phyloP scores from a whole-genome alignment of 2,888 invertebrate species.

The Didymodactylos carnosus region DNA sequence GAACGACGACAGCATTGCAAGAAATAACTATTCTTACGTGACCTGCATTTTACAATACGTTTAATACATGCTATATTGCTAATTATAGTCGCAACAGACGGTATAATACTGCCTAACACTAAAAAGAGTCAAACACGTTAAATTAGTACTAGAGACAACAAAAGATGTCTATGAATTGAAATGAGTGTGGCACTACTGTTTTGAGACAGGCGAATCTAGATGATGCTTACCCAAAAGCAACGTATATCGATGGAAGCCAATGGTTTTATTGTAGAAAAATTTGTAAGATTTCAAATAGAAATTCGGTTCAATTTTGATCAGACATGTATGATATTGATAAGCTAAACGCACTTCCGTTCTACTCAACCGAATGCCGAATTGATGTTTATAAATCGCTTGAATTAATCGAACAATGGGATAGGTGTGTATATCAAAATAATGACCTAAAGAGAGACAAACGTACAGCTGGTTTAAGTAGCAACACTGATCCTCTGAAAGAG shows the following conservation, averaged over 20 bases:
- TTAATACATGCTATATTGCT: not conserved
- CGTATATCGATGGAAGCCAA: not conserved
- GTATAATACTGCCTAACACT: not conserved
- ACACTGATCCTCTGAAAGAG: too few relatives aligned
- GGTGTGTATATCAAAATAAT: not conserved
- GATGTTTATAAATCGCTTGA: not conserved
- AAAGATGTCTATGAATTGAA: too few relatives aligned
- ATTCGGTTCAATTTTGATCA: not conserved
- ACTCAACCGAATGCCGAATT: not conserved
- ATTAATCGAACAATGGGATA: not conserved
- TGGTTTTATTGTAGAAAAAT: not conserved
- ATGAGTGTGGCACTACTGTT: too few relatives aligned
- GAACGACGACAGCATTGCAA: not conserved
- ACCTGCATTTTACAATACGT: too few relatives aligned
- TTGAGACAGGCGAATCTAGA: too few relatives aligned
- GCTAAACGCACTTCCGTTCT: not conserved
- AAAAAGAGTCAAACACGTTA: not conserved
- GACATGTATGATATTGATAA: not conserved
- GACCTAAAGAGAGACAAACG: not conserved
- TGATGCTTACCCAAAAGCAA: not conserved
- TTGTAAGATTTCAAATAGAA: not conserved
- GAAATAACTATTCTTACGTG: too few relatives aligned
- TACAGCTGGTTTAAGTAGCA: too few relatives aligned
- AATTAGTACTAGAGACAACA: not conserved
- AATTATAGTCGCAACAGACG: not conserved